Base-by-base conservation (phyloP, 2,888 invertebrate genomes). In the Aproaerema taeniolella region DNA sequence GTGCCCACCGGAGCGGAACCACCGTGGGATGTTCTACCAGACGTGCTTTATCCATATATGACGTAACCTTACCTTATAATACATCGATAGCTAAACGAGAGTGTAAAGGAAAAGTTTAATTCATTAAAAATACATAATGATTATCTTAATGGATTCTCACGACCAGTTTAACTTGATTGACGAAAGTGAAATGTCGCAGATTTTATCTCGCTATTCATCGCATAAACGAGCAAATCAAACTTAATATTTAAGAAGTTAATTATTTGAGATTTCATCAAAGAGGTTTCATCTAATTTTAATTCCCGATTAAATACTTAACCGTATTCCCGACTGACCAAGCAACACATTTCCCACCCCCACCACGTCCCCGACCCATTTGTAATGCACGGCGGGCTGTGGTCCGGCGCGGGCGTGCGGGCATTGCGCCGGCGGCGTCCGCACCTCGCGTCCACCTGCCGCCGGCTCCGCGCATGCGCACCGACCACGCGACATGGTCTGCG, bases 271-370 rank as follows among this genome's bases (percentile, higher is more conserved):
- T n/a, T n/a, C n/a, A n/a, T n/a, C n/a, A n/a, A n/a, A n/a, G n/a
- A n/a, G n/a, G n/a, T n/a, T n/a, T n/a, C n/a, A n/a, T n/a, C n/a
- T n/a, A n/a, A n/a, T n/a, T n/a, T n/a, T n/a, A n/a, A n/a, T n/a
- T n/a, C n/a, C n/a, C n/a, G n/a, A n/a, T n/a, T n/a, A n/a, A n/a
- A n/a, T n/a, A n/a, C n/a, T n/a, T n/a, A n/a, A n/a, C 53, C 53
- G 61, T 67, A 69, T 82, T 82, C 85, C 85, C 78, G 79, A 72
- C 56, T 75, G 73, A 74, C 71, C 76, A 74, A 75, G 61, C 75
- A 69, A 70, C 76, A 76, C 78, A 78, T 77, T 82, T 86, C 85
- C 83, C 85, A 85, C 85, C 86, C 85, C 85, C 85, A 77, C 85
- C 65, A 73, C 58, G 49, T 58, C 57, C 63, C 73, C 81, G 77